Conservation (phyloP, 1,140 invertebrate genomes). For the Pachyrhynchus sulphureomaculatus region DNA sequence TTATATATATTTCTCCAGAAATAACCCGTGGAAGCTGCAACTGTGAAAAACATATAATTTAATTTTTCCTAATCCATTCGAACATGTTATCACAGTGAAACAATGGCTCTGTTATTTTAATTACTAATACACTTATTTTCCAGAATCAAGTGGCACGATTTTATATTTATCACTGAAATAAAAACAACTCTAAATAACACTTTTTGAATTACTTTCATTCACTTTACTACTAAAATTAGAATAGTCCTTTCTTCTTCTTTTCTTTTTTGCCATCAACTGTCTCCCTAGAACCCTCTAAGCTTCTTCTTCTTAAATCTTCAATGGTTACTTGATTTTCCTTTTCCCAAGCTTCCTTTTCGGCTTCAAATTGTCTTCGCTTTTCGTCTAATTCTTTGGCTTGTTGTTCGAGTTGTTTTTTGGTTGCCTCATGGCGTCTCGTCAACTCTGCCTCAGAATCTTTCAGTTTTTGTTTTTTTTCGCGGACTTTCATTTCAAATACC, state of each 20-base stretch:
- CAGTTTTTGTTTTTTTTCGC: constrained; percentile 90
- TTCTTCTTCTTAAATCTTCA: constrained; percentile 80
- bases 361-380: constrained; percentile 78
- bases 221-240: constrained; percentile 34
- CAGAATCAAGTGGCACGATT: neutral
- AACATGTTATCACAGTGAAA: too few relatives aligned
- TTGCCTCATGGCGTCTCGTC: constrained; percentile 64
- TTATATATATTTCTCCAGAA: too few relatives aligned
- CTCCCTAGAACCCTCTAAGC: constrained; percentile 84
- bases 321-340: constrained; percentile 83
- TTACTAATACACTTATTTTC: neutral
- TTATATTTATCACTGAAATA: neutral
- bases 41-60: too few relatives aligned
- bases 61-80: too few relatives aligned
- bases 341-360: constrained; percentile 89
- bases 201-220: constrained; percentile 1
- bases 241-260: constrained; percentile 51
- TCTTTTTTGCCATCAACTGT: constrained; percentile 54
- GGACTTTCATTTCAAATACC: constrained; percentile 79
- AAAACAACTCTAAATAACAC: neutral
- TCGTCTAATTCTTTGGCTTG: constrained; percentile 91
- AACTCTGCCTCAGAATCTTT: constrained; percentile 88
- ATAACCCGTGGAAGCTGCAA: too few relatives aligned
- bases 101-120: too few relatives aligned
- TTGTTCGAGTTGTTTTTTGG: constrained; percentile 71